These are phyloP conservation scores for Phymorhynchus buccinoides DNA, from an alignment of 1,140 invertebrate species.

Conservation along the genomic window DNA sequence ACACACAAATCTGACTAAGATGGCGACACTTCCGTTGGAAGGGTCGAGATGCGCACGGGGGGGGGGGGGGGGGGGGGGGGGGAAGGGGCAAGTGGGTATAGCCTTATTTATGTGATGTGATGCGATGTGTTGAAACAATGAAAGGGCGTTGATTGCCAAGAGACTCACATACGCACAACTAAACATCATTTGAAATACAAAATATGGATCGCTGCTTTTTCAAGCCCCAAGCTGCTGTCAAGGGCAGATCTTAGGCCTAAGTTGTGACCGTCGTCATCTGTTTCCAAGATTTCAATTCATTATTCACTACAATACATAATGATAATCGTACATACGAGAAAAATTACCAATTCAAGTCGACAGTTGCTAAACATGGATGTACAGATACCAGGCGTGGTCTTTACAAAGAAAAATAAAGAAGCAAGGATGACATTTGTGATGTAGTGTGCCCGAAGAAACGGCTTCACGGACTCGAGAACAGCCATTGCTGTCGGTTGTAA, in stretches of 20 bases:
- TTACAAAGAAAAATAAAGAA: not conserved
- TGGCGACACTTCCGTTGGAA: too few species aligned
- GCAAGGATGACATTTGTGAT: conserved; percentile 27
- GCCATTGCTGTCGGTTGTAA: conserved; percentile 3
- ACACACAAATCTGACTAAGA: too few species aligned
- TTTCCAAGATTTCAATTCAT: not conserved
- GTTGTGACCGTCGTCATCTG: not conserved
- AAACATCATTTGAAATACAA: too few species aligned
- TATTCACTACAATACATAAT: not conserved
- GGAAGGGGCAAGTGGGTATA: too few species aligned
- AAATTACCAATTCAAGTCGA: conserved; percentile 12
- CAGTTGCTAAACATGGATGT: not conserved
- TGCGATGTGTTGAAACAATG: too few species aligned
- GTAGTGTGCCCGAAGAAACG: conserved; percentile 19
- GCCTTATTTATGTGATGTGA: too few species aligned
- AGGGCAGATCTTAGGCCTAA: not conserved
- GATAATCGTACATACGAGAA: not conserved
- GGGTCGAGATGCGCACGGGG: too few species aligned
- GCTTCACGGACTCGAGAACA: not conserved
- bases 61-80: too few species aligned
- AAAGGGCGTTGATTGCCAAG: too few species aligned
- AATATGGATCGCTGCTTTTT: too few species aligned
- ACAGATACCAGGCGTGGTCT: conserved; percentile 15
- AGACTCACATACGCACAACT: too few species aligned
- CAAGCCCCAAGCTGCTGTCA: not conserved